Evolutionary conservation across 2,113 vertebrate genomes (phyloP).

Genomic region (Percina caprodes): DNA sequence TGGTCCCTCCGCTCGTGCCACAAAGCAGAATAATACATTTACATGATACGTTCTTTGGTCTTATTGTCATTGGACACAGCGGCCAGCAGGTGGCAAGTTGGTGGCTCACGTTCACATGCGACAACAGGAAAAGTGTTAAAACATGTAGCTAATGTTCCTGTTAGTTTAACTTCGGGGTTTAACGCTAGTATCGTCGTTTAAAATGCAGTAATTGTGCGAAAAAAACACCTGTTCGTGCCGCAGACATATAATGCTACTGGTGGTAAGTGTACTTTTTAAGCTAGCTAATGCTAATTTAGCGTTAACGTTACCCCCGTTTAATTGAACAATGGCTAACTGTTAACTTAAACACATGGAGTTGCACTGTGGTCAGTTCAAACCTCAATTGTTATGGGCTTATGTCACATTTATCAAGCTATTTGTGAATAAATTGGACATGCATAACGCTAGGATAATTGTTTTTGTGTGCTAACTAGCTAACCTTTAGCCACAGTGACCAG

Average conservation of each 20-base stretch:
- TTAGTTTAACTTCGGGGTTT: neutral
- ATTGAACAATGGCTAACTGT: accelerated
- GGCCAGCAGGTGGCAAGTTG: conserved; percentile 27
- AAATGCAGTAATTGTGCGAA: neutral
- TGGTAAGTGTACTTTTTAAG: conserved; percentile 38
- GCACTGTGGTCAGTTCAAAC: neutral
- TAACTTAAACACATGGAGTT: neutral
- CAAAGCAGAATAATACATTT: neutral
- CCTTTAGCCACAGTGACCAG: neutral
- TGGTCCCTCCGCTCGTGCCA: neutral
- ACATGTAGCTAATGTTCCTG: too few species aligned
- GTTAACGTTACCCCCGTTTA: neutral
- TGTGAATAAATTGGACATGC: too few species aligned
- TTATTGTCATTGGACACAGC: neutral
- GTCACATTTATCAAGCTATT: neutral
- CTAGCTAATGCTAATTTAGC: neutral
- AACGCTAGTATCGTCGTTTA: neutral
- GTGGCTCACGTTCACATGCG: neutral
- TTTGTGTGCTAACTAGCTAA: conserved; percentile 2
- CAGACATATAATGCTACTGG: neutral
- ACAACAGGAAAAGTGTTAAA: neutral
- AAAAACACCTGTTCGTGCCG: neutral
- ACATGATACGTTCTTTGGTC: neutral
- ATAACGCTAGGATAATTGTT: too few species aligned
- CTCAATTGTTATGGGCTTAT: neutral